Percentiles rank a stretch among this genome's conserved stretches.
These are phyloP conservation scores for Puma concolor DNA, from an alignment of 2,113 vertebrate genomes.

Conservation along the genomic window DNA sequence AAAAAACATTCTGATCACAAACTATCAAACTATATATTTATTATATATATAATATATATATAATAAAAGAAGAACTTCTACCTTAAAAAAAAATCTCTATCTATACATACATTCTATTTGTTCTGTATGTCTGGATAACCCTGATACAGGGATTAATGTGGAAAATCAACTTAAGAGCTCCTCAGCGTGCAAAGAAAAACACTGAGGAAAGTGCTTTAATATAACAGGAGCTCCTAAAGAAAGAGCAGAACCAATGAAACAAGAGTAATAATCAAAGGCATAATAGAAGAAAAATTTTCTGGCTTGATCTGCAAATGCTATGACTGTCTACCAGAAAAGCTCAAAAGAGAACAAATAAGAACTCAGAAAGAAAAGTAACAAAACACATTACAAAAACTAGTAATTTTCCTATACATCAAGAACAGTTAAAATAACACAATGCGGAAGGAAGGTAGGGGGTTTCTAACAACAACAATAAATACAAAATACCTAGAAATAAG, in stretches of 20 bases:
- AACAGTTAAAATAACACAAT: slow-evolving; percentile 22
- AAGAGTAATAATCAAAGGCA: background rate
- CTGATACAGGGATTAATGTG: background rate
- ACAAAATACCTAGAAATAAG: background rate
- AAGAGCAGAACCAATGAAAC: slow-evolving; percentile 11
- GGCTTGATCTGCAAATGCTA: background rate
- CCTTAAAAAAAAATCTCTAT: background rate
- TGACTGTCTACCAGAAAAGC: background rate
- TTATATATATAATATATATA: too few species aligned
- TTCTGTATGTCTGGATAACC: background rate
- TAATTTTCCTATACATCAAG: background rate
- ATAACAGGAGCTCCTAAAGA: background rate
- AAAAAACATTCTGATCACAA: too few species aligned
- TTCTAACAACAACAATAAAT: background rate
- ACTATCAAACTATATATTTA: too few species aligned
- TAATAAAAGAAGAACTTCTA: too few species aligned
- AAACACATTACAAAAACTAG: background rate
- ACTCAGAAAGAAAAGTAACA: background rate
- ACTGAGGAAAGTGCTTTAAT: background rate
- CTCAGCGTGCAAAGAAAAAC: background rate
- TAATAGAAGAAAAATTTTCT: slow-evolving; percentile 31
- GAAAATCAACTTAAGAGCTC: background rate
- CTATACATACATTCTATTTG: background rate
- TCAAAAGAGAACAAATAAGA: background rate
- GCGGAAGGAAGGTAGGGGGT: background rate